Percentiles rank a stretch among this genome's conserved stretches.
These are phyloP conservation scores for Phortica magna DNA, from an alignment of 2,888 invertebrate genomes.

Conservation along the genomic window DNA sequence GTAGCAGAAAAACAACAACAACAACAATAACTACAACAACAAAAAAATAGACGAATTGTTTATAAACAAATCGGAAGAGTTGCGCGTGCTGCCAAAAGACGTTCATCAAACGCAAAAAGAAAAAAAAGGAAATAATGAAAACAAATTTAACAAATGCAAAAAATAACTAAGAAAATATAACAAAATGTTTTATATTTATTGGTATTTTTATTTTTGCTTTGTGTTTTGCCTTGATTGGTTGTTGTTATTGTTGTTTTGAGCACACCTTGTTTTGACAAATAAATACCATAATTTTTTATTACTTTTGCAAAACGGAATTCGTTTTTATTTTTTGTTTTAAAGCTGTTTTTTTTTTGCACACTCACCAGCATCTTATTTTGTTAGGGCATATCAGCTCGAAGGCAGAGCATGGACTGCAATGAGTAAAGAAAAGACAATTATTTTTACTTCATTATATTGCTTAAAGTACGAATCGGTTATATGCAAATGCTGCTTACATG, in stretches of 20 bases:
- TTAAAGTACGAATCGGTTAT: too few species aligned
- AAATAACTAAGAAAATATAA: not conserved
- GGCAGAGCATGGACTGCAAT: too few species aligned
- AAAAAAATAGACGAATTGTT: slow-evolving; percentile 35
- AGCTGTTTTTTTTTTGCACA: too few species aligned
- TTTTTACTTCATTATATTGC: too few species aligned
- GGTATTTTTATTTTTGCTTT: not conserved
- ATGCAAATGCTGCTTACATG: too few species aligned
- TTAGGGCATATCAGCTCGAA: too few species aligned
- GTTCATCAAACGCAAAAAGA: slow-evolving; percentile 14
- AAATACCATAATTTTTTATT: not conserved
- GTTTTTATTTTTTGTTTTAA: too few species aligned
- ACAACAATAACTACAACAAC: not conserved
- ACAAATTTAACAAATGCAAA: not conserved
- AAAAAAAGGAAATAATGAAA: not conserved
- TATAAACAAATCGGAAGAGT: slow-evolving; percentile 43
- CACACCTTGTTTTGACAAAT: not conserved
- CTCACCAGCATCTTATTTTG: too few species aligned
- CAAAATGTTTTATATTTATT: not conserved
- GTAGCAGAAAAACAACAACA: slow-evolving; percentile 23
- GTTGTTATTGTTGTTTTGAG: not conserved
- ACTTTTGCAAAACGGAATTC: not conserved
- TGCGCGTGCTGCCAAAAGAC: slow-evolving; percentile 58
- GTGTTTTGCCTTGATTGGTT: not conserved
- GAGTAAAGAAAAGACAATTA: too few species aligned